Evolutionary conservation across 2,888 invertebrate genomes (phyloP).

Genomic region (Nemotelus pantherinus): DNA sequence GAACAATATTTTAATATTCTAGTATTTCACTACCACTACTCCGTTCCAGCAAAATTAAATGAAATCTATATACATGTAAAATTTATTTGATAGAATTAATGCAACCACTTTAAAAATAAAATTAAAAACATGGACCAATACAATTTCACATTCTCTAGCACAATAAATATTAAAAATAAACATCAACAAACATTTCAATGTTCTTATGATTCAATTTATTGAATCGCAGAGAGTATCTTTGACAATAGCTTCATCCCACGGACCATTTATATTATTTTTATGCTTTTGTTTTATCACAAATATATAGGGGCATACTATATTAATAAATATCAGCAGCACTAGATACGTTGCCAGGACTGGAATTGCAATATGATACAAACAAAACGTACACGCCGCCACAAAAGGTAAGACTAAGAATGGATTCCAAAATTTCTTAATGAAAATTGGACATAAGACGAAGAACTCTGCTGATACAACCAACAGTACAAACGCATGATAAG

Average conservation of each 20-base stretch:
- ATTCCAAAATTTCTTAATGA: constrained; percentile 73
- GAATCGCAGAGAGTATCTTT: constrained; percentile 64
- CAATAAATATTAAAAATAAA: too few relatives aligned
- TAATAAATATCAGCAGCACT: constrained; percentile 71
- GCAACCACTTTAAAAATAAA: too few relatives aligned
- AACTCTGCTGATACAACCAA: constrained; percentile 88
- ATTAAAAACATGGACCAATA: too few relatives aligned
- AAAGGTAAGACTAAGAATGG: constrained; percentile 68
- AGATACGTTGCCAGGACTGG: constrained; percentile 72
- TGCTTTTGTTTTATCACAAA: constrained; percentile 81
- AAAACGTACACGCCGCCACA: constrained; percentile 66
- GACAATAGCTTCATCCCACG: constrained; percentile 95
- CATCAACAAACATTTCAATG: too few relatives aligned
- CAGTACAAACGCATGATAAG: constrained; percentile 88
- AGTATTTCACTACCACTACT: too few relatives aligned
- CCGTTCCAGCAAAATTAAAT: too few relatives aligned
- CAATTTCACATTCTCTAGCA: too few relatives aligned
- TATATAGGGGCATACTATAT: constrained; percentile 77
- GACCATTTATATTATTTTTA: constrained; percentile 94
- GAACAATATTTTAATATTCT: too few relatives aligned
- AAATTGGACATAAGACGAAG: constrained; percentile 88
- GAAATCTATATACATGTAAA: too few relatives aligned
- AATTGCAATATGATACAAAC: constrained; percentile 69
- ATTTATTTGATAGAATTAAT: too few relatives aligned
- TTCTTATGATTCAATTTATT: background rate